Evolutionary conservation across 2,113 vertebrate species (phyloP), one percentile per base, ranked within the genome.

Genomic region (Phrynocephalus versicolor): DNA sequence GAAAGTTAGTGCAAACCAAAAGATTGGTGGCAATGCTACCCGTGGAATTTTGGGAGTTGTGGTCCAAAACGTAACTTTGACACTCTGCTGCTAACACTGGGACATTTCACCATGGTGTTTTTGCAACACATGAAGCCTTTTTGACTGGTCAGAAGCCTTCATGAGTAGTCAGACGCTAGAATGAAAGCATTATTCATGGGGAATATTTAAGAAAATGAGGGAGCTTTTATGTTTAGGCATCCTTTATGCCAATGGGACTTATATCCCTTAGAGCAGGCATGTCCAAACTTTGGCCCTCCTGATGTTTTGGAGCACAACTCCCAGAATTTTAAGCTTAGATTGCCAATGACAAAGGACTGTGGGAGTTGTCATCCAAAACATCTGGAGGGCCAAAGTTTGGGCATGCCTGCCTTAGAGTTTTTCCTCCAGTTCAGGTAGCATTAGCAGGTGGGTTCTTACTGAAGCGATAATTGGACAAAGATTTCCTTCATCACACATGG

Each of bases 1-100:
- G 73, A 82, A 90, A 84, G 88, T 69, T 0, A 45, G 57, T 88
- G 83, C 85, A 30, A 86, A 74, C 87, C 45, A 51, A 51, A 51
- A 23, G 21, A 19, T 62, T 19, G 23, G 23, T 25, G 23, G 64
- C 9, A 23, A 65, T 65, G 27, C 4, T 65, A 27, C 10, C 64
- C 30, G 23, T 25, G 12, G 27, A 30, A 67, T 67, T 67, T 12
- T 67, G 64, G 30, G 64, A 30, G 27, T 30, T 67, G 25, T 67
- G 12, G 64, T 30, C 25, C 27, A 25, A 65, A 65, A 6, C 27
- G 13, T 27, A 30, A 2, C 12, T 27, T 4, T 6, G 2, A n/a
- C 10, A 12, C 23, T 67, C 45, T 51, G 45, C 5, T 51, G 5
- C 45, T 51, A 51, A 51, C 45, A 5, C 10, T 10, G 10, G 45